phyloP scores from a whole-genome alignment of 2,797 vertebrate genomes.

The Neosilurus hyrtlii region DNA sequence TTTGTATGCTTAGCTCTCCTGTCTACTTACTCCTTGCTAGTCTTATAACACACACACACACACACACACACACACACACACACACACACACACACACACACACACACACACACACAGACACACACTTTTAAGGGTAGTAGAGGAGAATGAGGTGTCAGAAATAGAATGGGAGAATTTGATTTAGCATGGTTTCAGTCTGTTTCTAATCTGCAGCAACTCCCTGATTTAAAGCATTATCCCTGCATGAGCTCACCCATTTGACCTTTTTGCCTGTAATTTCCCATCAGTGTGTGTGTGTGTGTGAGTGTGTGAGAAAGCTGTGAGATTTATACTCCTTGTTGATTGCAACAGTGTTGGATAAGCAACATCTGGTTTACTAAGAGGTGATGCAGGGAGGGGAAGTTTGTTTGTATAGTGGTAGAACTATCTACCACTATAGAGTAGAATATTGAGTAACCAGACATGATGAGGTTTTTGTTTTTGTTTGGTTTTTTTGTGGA shows the following conservation, averaged over 20 bases:
- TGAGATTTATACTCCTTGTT: neutral
- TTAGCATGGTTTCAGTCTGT: slow-evolving; percentile 28
- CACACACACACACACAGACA: neutral
- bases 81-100: slow-evolving; percentile 13
- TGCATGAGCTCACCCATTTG: slow-evolving; percentile 19
- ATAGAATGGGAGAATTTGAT: slow-evolving; percentile 17
- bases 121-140: neutral
- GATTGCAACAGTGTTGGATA: slow-evolving; percentile 3
- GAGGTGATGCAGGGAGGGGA: neutral
- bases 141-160: slow-evolving; percentile 22
- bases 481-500: neutral
- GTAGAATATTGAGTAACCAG: neutral
- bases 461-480: neutral
- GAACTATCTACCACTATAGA: neutral
- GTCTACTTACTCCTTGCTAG: slow-evolving; percentile 24
- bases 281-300: neutral
- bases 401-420: slow-evolving; percentile 1
- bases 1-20: slow-evolving; percentile 8
- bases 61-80: slow-evolving; percentile 11
- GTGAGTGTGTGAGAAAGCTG: neutral
- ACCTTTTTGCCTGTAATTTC: slow-evolving; percentile 44
- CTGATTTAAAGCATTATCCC: slow-evolving; percentile 41
- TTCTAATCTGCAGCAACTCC: slow-evolving; percentile 32
- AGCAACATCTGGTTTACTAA: slow-evolving; percentile 3
- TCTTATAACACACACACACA: slow-evolving; percentile 1